Evolutionary conservation across 2,888 invertebrate species (phyloP), one percentile per base, ranked within the genome.

Genomic region (Ormyrus nitidulus): DNA sequence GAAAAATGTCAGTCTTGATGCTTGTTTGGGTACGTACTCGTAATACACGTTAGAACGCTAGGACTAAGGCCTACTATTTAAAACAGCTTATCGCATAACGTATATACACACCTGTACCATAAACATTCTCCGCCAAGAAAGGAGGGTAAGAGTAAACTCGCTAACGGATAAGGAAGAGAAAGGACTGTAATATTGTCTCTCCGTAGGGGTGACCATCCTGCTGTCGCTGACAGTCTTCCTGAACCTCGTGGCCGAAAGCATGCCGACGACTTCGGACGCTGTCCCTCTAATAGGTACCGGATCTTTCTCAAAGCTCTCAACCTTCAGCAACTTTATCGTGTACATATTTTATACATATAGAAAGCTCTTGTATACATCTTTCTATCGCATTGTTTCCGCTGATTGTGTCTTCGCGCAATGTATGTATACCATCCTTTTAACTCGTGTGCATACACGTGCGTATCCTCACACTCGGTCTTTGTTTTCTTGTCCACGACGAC

Each of bases 211-310:
- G 93, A 97, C 97, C 92, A 97, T 97, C 92, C 95, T 97, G 92
- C 95, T 98, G 92, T 98, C 98, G 92, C 95, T 98, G 94, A 98
- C 97, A 93, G 98, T 98, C 92, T 98, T 98, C 94, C 95, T 98
- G 93, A 97, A 98, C 93, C 95, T 98, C 94, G 97, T 98, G 91
- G 97, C 97, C 87, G 98, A 98, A 94, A 97, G 97, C 92, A 96
- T 98, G 95, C 98, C 97, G 91, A 95, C 95, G 73, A 90, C 95
- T 89, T 95, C 95, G 92, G 95, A 95, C 91, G 95, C 95, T 91
- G 95, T 95, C 91, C 95, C 95, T 91, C 93, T 95, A 91, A 95
- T 95, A 95, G 95, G 95, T 95, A 90, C 86, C 84, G 85, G 59
- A 59, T n/a, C 34, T 6, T 11, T 66, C 54, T 56, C 51, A 68